phyloP scores from a whole-genome alignment of 2,797 vertebrate species.

The Intellagama lesueurii region DNA sequence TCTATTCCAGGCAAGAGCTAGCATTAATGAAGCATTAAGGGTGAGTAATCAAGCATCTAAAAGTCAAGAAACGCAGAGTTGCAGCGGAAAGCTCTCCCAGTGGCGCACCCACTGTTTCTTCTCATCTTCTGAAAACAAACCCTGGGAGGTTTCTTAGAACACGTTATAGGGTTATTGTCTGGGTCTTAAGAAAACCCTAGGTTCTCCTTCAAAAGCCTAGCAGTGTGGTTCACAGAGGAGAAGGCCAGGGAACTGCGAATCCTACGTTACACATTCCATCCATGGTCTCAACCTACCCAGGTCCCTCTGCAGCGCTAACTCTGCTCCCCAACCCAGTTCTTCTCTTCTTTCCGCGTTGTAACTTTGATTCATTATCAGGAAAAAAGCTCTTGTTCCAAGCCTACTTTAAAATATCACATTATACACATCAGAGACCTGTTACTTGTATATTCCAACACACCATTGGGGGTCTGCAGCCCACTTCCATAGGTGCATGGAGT shows the following conservation, averaged over 20 bases:
- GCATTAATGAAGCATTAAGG: conserved; percentile 52
- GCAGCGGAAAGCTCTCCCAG: neutral
- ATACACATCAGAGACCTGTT: neutral
- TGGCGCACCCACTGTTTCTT: neutral
- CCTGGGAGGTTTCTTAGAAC: too few relatives aligned
- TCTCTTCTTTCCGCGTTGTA: neutral
- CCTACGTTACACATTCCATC: neutral
- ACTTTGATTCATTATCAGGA: neutral
- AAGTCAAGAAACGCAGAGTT: conserved; percentile 33
- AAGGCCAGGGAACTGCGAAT: too few relatives aligned
- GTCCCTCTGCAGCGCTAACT: neutral
- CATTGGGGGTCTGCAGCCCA: neutral
- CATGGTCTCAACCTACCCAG: neutral
- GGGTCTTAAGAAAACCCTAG: too few relatives aligned
- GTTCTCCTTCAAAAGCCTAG: too few relatives aligned
- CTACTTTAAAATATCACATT: neutral
- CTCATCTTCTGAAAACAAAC: too few relatives aligned
- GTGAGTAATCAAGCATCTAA: conserved; percentile 47
- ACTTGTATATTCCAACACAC: neutral
- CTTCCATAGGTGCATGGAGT: too few relatives aligned
- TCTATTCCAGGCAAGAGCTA: conserved; percentile 23
- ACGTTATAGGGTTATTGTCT: too few relatives aligned
- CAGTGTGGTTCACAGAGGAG: neutral
- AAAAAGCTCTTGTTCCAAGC: neutral
- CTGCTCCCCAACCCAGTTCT: too few relatives aligned